Evolutionary conservation across 2,797 vertebrate species (phyloP).

Genomic region (Ctenochaetus hawaiiensis): DNA sequence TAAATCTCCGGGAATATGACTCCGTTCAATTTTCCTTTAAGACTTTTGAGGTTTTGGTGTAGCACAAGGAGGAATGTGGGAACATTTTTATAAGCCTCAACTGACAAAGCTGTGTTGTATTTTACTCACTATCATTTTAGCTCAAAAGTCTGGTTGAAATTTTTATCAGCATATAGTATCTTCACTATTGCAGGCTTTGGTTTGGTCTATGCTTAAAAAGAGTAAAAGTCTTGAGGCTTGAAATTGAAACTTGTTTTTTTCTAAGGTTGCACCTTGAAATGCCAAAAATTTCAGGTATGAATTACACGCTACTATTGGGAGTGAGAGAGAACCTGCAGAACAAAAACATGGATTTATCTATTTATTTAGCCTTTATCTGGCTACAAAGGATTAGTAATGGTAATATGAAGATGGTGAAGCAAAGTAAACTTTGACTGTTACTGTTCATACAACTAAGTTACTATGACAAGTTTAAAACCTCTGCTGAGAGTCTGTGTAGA

Average conservation of each 20-base stretch:
- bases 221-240: constrained; percentile 7
- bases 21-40: background rate
- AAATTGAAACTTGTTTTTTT: constrained; percentile 11
- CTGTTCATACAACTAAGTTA: too few species aligned
- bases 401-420: too few species aligned
- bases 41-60: constrained; percentile 11
- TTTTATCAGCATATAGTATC: constrained; percentile 4
- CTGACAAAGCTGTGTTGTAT: constrained; percentile 10
- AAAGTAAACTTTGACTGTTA: too few species aligned
- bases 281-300: background rate
- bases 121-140: constrained; percentile 20
- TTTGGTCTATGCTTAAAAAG: constrained; percentile 12
- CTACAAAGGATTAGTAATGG: too few species aligned
- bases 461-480: too few species aligned
- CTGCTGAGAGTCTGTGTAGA: too few species aligned
- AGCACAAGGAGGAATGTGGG: background rate
- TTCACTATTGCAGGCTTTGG: background rate
- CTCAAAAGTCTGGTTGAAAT: constrained; percentile 13
- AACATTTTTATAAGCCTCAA: background rate
- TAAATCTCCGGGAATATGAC: background rate
- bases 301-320: background rate
- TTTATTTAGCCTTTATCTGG: too few species aligned
- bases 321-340: background rate
- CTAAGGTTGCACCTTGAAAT: background rate
- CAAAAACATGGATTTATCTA: too few species aligned